These are phyloP conservation scores for Parnassius mnemosyne DNA, from an alignment of 2,888 invertebrate species.

Conservation along the genomic window DNA sequence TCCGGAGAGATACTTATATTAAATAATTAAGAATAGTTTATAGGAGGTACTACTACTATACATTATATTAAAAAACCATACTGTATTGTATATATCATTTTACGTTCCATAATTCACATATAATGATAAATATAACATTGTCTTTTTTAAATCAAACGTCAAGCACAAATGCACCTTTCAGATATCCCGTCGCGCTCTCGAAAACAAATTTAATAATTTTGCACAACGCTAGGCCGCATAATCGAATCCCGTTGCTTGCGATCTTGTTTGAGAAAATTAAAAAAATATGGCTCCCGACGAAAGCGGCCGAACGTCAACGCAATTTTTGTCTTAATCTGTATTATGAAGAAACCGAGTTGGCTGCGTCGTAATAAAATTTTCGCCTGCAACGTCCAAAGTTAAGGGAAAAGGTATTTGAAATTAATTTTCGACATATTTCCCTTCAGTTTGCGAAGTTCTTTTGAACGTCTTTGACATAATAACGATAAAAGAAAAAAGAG, in stretches of 20 bases:
- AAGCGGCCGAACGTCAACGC: conserved; percentile 65
- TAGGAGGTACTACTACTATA: not conserved
- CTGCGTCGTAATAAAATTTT: conserved; percentile 56
- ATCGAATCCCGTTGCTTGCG: conserved; percentile 63
- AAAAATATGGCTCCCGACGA: conserved; percentile 63
- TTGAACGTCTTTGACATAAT: conserved; percentile 25
- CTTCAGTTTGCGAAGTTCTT: conserved; percentile 29
- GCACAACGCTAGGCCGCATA: conserved; percentile 56
- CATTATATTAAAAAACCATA: too few species aligned
- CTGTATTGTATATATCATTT: too few species aligned
- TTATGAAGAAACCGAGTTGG: conserved; percentile 61
- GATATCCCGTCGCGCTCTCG: conserved; percentile 44
- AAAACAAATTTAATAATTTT: conserved; percentile 66
- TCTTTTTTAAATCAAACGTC: conserved; percentile 6
- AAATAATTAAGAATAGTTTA: too few species aligned
- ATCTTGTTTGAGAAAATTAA: conserved; percentile 75
- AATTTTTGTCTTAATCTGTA: conserved; percentile 75
- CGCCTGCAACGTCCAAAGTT: conserved; percentile 36
- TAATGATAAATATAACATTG: not conserved
- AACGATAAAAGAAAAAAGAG: conserved; percentile 23
- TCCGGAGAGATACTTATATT: too few species aligned
- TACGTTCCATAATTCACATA: not conserved
- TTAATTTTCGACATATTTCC: conserved; percentile 31
- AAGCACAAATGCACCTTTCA: conserved; percentile 35
- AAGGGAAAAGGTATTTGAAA: conserved; percentile 29